Percentiles rank a stretch among this genome's conserved stretches.
Conservation (phyloP, 2,797 vertebrate genomes). For the Periparus ater region DNA sequence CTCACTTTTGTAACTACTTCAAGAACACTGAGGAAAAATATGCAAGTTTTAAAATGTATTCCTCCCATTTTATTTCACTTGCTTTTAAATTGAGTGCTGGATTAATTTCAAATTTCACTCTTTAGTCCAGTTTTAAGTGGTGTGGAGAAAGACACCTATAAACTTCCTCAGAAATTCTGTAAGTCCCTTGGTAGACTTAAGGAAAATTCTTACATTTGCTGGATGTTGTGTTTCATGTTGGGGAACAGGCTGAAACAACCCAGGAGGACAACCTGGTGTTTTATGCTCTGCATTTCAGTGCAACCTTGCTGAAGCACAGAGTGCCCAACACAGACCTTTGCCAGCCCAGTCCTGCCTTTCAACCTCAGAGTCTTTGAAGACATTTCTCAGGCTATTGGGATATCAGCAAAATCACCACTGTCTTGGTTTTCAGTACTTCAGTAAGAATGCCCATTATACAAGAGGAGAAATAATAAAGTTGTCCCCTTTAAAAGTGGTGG, state of each 20-base stretch:
- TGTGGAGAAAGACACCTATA: neutral
- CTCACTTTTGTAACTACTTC: neutral
- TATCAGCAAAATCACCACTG: neutral
- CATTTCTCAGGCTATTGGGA: neutral
- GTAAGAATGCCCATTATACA: neutral
- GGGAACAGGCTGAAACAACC: neutral
- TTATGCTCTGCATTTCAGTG: rapidly evolving
- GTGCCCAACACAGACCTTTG: neutral
- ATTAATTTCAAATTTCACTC: neutral
- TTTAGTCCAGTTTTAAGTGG: neutral
- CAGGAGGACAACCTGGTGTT: neutral
- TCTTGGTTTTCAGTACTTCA: neutral
- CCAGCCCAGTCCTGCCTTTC: neutral
- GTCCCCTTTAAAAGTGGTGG: neutral
- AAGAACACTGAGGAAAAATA: neutral
- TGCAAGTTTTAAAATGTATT: neutral
- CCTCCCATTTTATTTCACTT: neutral
- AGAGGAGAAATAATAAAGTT: neutral
- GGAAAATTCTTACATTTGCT: neutral
- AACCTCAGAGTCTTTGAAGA: neutral
- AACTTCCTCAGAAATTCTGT: neutral
- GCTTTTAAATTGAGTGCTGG: neutral
- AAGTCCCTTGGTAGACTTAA: neutral
- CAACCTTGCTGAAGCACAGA: neutral
- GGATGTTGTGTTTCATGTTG: neutral